Conservation (phyloP, 2,797 vertebrate genomes). For the Esox lucius region DNA sequence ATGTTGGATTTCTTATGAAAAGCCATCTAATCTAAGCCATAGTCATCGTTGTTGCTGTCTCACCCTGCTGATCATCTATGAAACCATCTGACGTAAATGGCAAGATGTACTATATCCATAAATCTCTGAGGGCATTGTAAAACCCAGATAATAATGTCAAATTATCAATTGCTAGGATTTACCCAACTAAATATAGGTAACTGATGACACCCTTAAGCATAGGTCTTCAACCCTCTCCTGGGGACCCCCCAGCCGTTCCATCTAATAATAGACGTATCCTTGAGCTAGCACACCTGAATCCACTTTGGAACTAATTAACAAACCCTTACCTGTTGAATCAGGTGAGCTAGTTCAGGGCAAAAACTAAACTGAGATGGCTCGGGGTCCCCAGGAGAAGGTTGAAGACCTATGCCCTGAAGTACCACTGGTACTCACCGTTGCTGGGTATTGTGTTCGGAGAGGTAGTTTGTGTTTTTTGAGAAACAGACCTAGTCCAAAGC, state of each 20-base stretch:
- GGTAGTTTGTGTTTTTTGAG: neutral
- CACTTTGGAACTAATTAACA: no score
- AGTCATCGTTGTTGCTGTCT: neutral
- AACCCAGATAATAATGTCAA: neutral
- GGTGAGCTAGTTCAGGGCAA: no score
- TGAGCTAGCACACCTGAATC: no score
- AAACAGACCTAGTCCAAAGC: constrained; percentile 6
- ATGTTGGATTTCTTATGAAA: neutral
- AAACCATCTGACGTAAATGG: neutral
- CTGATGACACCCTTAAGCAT: neutral
- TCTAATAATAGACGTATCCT: no score
- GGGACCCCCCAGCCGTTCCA: no score
- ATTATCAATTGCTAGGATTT: neutral
- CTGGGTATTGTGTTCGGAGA: neutral
- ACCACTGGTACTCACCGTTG: neutral
- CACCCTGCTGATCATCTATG: neutral
- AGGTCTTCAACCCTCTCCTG: no score
- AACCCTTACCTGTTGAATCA: no score
- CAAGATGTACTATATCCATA: neutral
- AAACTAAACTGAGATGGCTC: no score
- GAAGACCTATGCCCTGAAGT: no score
- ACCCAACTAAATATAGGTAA: neutral
- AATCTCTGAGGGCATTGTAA: neutral
- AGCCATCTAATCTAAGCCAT: neutral
- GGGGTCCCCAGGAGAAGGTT: no score